A percentile compares a stretch with the other conserved stretches of the same genome.
Evolutionary conservation across 2,113 vertebrate genomes (phyloP).

Genomic region (Columba janthina): DNA sequence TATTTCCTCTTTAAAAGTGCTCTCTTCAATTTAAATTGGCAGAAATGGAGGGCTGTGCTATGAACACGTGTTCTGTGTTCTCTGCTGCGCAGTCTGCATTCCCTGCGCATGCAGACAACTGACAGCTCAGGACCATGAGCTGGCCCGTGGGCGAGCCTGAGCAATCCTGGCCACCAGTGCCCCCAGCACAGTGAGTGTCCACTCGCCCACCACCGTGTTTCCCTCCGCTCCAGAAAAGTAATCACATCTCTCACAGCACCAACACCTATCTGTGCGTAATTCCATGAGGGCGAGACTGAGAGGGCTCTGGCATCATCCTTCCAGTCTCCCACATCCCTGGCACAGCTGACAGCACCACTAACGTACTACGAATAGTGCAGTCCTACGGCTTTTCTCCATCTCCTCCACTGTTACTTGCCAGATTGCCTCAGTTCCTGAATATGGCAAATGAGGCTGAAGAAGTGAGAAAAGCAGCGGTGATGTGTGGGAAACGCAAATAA

Average conservation of each 20-base stretch:
- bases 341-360: neutral
- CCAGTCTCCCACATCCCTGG: neutral
- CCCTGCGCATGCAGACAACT: neutral
- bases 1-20: neutral
- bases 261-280: neutral
- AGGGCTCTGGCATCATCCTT: neutral
- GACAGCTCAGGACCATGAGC: neutral
- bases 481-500: slow-evolving; percentile 23
- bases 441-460: neutral
- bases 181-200: neutral
- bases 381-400: neutral
- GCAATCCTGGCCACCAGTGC: neutral
- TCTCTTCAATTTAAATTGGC: neutral
- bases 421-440: slow-evolving; percentile 17
- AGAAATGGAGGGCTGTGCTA: neutral
- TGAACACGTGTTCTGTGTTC: neutral
- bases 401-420: neutral
- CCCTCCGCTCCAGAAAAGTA: neutral
- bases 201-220: neutral
- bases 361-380: neutral
- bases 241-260: neutral
- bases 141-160: neutral
- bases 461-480: neutral
- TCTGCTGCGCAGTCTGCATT: neutral
- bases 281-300: neutral